Evolutionary conservation across 2,797 vertebrate species (phyloP), one percentile per base, ranked within the genome.

Genomic region (Scomberomorus guttatus): DNA sequence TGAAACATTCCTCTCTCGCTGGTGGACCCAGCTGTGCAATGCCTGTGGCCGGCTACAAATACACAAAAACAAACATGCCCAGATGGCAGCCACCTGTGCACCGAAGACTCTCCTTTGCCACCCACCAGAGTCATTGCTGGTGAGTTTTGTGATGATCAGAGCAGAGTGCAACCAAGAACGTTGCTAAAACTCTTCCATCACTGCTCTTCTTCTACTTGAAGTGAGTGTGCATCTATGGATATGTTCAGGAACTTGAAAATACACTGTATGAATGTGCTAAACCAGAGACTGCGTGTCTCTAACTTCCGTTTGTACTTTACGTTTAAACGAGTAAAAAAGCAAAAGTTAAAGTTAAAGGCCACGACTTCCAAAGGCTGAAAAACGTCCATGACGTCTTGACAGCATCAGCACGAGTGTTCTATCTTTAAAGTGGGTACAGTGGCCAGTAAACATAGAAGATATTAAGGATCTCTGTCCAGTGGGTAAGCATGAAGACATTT

Each of bases 61-160:
- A 78, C 78, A 79, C 78, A 81, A 65, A 82, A 32, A 79, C 68
- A 76, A 34, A 75, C 56, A 59, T 2, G 15, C 34, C 61, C 91
- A 92, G 82, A 86, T 87, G 89, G 88, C 66, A 69, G 85, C 90
- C 90, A 92, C 90, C 91, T 92, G 90, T 85, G 79, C 72, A 71
- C 59, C 0, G 75, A 88, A 66, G 81, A 82, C 68, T 87, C 76
- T 87, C 79, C 84, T 89, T 69, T 27, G 77, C 79, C 82, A 79
- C 79, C 81, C 83, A 87, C 86, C 80, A 79, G 61, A 84, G 65
- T 86, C 75, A 81, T 90, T 89, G 88, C 20, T 65, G 69, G 44
- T 83, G 80, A 85, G 70, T 52, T 55, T 73, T n/a, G 46, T 65
- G 61, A 82, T 42, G 58, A 57, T 71, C 64, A 48, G 51, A 69